These are phyloP conservation scores for Drosophila azteca DNA, from an alignment of 1,140 invertebrate genomes.

Conservation along the genomic window DNA sequence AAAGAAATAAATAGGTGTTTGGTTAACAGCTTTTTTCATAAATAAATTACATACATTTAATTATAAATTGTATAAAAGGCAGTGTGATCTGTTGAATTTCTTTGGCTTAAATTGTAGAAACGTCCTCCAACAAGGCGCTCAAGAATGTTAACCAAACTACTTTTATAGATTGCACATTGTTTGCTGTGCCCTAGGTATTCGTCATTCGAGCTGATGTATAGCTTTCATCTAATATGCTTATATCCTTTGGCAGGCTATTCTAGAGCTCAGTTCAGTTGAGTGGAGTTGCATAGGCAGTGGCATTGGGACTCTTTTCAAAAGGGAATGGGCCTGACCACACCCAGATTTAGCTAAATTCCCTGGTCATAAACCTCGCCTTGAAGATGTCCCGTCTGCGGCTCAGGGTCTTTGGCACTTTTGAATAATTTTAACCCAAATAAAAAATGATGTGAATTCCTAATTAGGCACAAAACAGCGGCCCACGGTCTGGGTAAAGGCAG, in stretches of 20 bases:
- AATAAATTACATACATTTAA: no score
- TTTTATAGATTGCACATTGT: no score
- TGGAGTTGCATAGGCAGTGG: conserved; percentile 14
- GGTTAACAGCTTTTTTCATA: no score
- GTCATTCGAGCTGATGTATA: background rate
- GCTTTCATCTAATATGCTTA: background rate
- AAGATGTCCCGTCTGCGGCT: conserved; percentile 41
- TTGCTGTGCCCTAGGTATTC: background rate
- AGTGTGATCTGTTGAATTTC: no score
- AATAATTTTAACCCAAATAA: conserved; percentile 83
- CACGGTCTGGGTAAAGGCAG: conserved; percentile 16
- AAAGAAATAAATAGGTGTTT: no score
- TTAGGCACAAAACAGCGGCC: conserved; percentile 61
- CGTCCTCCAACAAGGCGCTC: no score
- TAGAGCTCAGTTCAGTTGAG: background rate
- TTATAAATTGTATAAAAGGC: no score
- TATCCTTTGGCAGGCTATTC: background rate
- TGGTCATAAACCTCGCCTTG: conserved; percentile 42
- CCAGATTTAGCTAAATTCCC: conserved; percentile 49
- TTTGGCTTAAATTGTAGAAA: no score
- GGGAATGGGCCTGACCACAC: conserved; percentile 26
- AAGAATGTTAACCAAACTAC: no score
- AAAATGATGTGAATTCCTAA: conserved; percentile 83
- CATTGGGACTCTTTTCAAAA: background rate
- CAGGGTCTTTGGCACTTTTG: conserved; percentile 72